Evolutionary conservation across 1,140 invertebrate genomes (phyloP).

Genomic region (Heterodera carotae): DNA sequence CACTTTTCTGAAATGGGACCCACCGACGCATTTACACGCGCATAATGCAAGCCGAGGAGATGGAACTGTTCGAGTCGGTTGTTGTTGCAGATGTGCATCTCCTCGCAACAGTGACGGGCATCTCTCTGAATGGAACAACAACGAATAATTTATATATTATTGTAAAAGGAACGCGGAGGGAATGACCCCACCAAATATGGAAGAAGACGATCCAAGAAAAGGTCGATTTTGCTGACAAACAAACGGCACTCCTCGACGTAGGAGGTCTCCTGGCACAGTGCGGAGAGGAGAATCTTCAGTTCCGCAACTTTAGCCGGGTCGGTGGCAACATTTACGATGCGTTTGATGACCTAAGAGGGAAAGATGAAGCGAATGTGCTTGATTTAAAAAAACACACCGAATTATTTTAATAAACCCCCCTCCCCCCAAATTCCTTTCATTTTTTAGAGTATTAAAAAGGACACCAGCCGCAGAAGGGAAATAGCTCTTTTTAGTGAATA

Average conservation of each 20-base stretch:
- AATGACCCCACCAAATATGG: slow-evolving; percentile 54
- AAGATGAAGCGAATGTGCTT: too few species aligned
- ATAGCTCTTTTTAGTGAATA: too few species aligned
- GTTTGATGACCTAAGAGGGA: slow-evolving; percentile 50
- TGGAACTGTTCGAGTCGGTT: slow-evolving; percentile 60
- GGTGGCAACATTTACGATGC: slow-evolving; percentile 55
- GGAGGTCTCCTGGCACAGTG: slow-evolving; percentile 59
- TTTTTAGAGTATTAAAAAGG: too few species aligned
- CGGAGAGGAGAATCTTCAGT: slow-evolving; percentile 55
- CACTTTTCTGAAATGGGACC: slow-evolving; percentile 41
- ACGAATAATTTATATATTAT: too few species aligned
- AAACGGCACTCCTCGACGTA: slow-evolving; percentile 60
- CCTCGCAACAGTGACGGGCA: slow-evolving; percentile 52
- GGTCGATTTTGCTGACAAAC: slow-evolving; percentile 59
- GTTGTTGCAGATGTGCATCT: slow-evolving; percentile 60
- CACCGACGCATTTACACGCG: slow-evolving; percentile 48
- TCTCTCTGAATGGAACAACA: slow-evolving; percentile 43
- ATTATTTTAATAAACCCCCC: too few species aligned
- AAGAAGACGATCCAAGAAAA: slow-evolving; percentile 55
- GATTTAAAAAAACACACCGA: too few species aligned
- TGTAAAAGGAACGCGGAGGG: background rate
- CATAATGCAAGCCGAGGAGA: slow-evolving; percentile 57
- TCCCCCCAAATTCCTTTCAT: too few species aligned
- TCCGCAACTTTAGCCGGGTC: slow-evolving; percentile 60
- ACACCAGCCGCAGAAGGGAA: too few species aligned